phyloP scores from a whole-genome alignment of 2,888 invertebrate genomes.

The Tenthredo scrophulariae region DNA sequence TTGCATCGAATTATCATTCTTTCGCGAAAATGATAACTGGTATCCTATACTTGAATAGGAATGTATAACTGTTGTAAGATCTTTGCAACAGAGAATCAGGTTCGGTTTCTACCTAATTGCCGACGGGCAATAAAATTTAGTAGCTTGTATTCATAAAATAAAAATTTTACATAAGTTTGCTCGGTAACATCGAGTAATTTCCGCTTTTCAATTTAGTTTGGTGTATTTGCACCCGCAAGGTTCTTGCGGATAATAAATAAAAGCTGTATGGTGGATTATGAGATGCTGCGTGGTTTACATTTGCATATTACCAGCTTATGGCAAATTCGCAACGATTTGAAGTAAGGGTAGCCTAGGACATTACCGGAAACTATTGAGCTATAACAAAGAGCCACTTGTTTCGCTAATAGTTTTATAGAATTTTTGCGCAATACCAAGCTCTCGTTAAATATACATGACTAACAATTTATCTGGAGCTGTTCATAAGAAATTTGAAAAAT shows the following conservation, averaged over 20 bases:
- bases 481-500: conserved; percentile 18
- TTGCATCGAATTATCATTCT: not conserved
- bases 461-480: conserved; percentile 48
- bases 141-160: not conserved
- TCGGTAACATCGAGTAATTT: not conserved
- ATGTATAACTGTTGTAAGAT: not conserved
- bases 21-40: not conserved
- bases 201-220: not conserved
- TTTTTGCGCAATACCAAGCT: conserved; percentile 50
- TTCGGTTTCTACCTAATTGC: not conserved
- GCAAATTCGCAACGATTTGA: not conserved
- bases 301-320: not conserved
- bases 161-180: not conserved
- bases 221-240: not conserved
- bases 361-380: not conserved
- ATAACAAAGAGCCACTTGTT: conserved; percentile 12
- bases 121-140: not conserved
- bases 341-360: not conserved
- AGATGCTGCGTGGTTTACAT: not conserved
- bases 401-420: conserved; percentile 14
- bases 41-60: not conserved
- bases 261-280: not conserved
- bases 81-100: not conserved
- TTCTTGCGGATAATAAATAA: not conserved
- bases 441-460: conserved; percentile 36